Base-by-base conservation (phyloP, 2,888 invertebrate genomes). In the Rhagophthalmus giganteus region DNA sequence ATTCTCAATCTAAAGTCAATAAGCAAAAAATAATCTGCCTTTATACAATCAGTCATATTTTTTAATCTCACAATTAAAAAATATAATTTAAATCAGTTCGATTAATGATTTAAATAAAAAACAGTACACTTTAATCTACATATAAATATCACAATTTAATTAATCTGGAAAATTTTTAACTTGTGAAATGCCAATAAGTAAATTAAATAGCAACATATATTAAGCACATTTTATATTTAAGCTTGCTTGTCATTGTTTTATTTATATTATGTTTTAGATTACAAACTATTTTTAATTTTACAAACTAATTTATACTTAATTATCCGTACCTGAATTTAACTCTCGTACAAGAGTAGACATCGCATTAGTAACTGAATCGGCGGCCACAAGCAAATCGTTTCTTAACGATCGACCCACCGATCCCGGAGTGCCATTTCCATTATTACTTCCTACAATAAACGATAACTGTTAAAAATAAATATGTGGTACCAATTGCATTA, bases 341-440 rank as follows among this genome's bases (percentile, higher is more conserved):
- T 98, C 97, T 74, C 93, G 84, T 63, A 98, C 97, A 63, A 98
- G 83, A 14, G 94, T 93, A 24, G 95, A 94, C 95, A 98, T 97
- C 55, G 97, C 97, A 76, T 93, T 93, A 54, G 97, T 96, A 62
- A 98, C 96, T 15, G 94, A 95, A 77, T 97, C 97, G 31, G 97
- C 97, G 33, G 97, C 96, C 68, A 91, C 90, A 61, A 97, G 81
- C 44, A 98, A 82, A 76, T 95, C 94, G 70, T 91, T 90, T 66
- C 90, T 80, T 39, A 90, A 81, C 61, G 83, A 87, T 64, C 88
- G 79, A 58, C 81, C 79, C 60, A 70, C 65, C 10, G 73, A 72
- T 33, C 73, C 73, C 20, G 73, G 71, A 12, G 73, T 74, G 13
- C 72, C 71, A 53, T 73, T 74, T 9, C 73, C 73, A 62, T 73